Evolutionary conservation across 2,888 invertebrate genomes (phyloP).

Genomic region (Trimorus sp.): DNA sequence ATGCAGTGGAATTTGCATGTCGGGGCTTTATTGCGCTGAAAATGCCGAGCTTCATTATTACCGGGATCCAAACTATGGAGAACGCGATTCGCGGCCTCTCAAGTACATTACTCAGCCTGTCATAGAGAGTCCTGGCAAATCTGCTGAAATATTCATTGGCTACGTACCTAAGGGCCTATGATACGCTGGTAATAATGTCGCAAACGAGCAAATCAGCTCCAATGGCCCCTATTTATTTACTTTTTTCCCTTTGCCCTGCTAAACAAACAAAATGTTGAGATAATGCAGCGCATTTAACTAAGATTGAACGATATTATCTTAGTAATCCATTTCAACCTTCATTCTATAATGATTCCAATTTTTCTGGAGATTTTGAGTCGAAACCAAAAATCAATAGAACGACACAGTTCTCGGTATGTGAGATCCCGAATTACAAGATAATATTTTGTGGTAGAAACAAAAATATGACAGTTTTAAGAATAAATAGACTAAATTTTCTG

Average conservation of each 20-base stretch:
- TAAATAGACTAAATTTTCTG: too few relatives aligned
- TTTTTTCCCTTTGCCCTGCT: not conserved
- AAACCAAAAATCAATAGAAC: too few relatives aligned
- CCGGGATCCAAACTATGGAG: constrained; percentile 54
- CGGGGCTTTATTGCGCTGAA: constrained; percentile 68
- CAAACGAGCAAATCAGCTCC: constrained; percentile 56
- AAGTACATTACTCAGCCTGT: constrained; percentile 72
- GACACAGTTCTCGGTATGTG: too few relatives aligned
- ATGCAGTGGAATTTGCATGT: constrained; percentile 70
- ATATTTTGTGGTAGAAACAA: too few relatives aligned
- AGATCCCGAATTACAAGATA: too few relatives aligned
- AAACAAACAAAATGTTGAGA: not conserved
- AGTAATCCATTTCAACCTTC: not conserved
- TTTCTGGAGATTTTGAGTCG: too few relatives aligned
- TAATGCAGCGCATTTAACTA: too few relatives aligned
- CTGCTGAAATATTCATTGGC: constrained; percentile 74
- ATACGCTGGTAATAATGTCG: constrained; percentile 59
- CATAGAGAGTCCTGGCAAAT: constrained; percentile 72
- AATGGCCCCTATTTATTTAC: constrained; percentile 43
- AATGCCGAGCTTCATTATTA: constrained; percentile 71
- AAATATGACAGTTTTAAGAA: too few relatives aligned
- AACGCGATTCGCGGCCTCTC: constrained; percentile 59
- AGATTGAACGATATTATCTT: not conserved
- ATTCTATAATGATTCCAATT: too few relatives aligned
- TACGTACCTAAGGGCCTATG: constrained; percentile 62